Base-by-base conservation (phyloP, 2,888 invertebrate species). In the Nymphalis polychloros region DNA sequence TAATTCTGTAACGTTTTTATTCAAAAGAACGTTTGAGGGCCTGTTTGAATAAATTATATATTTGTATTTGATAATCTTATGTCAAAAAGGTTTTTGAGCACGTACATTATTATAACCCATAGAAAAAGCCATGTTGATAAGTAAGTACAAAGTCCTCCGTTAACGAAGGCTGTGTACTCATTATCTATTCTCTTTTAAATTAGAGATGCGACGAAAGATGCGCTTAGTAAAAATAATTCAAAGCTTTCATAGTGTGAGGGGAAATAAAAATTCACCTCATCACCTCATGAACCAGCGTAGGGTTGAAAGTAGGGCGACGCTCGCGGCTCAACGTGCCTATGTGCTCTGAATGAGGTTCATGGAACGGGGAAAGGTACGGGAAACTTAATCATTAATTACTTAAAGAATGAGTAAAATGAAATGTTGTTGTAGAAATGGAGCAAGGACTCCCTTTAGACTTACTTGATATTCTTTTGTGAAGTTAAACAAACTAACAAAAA, bases 261-360 rank as follows among this genome's bases (percentile, higher is more conserved):
- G 41, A 52, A 52, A 52, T 23, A 23, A 52, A 52, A 52, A 27
- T 27, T 52, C 27, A 52, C 52, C 23, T 52, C 52, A 23, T 52
- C 23, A 23, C 23, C 13, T 53, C 4, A 41, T 41, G 41, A 41
- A 41, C 41, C 41, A 10, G 10, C 10, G 41, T 27, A 17, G 53
- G 53, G 53, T 53, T 53, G 53, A 16, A 53, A 53, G 53, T 53
- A 53, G 53, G 53, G 6, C 53, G 53, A 53, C 53, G 53, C 53
- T 31, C 53, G 53, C 53, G 53, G 53, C 53, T 53, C 53, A 16
- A n/a, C 53, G 53, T 23, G 27, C 13, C 23, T 52, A 31, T 31
- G 8, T 6, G 31, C 53, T 53, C 27, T 53, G 53, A 53, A 53
- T 53, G 53, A 53, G 27, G 31, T 31, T 23, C 52, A 53, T 41